Evolutionary conservation across 2,113 vertebrate genomes (phyloP).

Genomic region (Lampris megalopsis): DNA sequence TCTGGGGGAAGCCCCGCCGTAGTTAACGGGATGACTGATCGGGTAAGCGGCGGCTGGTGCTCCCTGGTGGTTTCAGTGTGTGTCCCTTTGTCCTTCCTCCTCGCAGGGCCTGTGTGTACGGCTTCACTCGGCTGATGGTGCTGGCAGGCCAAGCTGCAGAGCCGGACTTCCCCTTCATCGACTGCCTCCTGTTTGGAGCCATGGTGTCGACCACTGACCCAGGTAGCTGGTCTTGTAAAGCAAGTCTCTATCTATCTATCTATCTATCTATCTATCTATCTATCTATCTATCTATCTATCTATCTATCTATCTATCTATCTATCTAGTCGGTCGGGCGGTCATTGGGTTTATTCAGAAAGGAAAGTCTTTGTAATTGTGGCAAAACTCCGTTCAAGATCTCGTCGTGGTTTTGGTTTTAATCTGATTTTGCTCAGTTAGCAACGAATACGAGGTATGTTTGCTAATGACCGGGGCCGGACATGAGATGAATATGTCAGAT

Average conservation of each 20-base stretch:
- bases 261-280: no score
- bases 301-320: no score
- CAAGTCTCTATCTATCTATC: background rate
- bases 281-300: no score
- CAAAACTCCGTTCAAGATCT: no score
- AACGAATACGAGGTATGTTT: no score
- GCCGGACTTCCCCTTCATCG: slow-evolving; percentile 86
- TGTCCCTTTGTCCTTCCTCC: slow-evolving; percentile 66
- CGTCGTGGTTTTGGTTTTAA: no score
- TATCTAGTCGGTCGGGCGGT: no score
- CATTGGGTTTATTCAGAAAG: no score
- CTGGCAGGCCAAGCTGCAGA: slow-evolving; percentile 74
- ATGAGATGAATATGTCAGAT: no score
- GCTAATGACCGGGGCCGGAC: no score
- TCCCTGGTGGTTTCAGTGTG: slow-evolving; percentile 55
- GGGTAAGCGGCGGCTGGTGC: slow-evolving; percentile 25
- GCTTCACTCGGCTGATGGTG: slow-evolving; percentile 87
- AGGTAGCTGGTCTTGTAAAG: slow-evolving; percentile 77
- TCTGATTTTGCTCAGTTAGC: no score
- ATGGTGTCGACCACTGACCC: slow-evolving; percentile 91
- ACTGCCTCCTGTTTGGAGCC: slow-evolving; percentile 89
- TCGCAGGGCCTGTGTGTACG: slow-evolving; percentile 85
- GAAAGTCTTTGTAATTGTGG: no score
- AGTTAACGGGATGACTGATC: slow-evolving; percentile 57
- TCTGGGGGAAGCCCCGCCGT: slow-evolving; percentile 58